Conservation (phyloP, 30 jellyfish, hydroid and myxozoan genomes). For the Hydractinia symbiolongicarpus region DNA sequence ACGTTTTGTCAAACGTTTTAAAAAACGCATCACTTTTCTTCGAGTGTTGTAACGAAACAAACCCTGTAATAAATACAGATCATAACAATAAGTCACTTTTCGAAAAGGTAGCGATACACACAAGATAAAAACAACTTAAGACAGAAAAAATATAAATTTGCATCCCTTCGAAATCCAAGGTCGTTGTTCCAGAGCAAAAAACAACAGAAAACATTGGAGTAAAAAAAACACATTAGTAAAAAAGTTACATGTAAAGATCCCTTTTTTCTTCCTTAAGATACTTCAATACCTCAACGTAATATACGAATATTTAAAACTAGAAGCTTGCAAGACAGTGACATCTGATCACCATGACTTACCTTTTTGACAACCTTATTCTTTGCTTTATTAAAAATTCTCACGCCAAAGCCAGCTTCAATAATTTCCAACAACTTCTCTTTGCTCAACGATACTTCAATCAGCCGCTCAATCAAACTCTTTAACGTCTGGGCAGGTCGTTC, state of each 20-base stretch:
- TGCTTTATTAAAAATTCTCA: constrained; percentile 59
- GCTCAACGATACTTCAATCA: constrained; percentile 44
- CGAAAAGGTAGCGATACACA: too few species aligned
- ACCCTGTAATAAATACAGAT: constrained; percentile 42
- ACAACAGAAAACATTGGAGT: too few species aligned
- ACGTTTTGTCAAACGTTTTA: constrained; percentile 69
- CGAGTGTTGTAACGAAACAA: constrained; percentile 70
- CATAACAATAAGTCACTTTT: neutral
- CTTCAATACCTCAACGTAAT: neutral
- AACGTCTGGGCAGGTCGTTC: constrained; percentile 74
- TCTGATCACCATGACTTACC: constrained; percentile 21
- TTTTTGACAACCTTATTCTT: constrained; percentile 76
- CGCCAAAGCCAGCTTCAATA: constrained; percentile 77
- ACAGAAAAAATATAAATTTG: too few species aligned
- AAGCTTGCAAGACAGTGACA: neutral
- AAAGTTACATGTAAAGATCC: too few species aligned
- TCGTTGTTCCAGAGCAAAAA: too few species aligned
- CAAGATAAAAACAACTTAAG: too few species aligned
- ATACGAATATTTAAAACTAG: neutral
- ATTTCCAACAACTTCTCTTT: constrained; percentile 44
- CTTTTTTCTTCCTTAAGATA: too few species aligned
- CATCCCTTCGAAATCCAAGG: too few species aligned
- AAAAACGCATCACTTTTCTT: constrained; percentile 53
- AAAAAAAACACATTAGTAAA: too few species aligned
- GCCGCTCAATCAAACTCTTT: constrained; percentile 48